phyloP scores from a whole-genome alignment of 2,888 invertebrate genomes.

The Lepas anatifera region DNA sequence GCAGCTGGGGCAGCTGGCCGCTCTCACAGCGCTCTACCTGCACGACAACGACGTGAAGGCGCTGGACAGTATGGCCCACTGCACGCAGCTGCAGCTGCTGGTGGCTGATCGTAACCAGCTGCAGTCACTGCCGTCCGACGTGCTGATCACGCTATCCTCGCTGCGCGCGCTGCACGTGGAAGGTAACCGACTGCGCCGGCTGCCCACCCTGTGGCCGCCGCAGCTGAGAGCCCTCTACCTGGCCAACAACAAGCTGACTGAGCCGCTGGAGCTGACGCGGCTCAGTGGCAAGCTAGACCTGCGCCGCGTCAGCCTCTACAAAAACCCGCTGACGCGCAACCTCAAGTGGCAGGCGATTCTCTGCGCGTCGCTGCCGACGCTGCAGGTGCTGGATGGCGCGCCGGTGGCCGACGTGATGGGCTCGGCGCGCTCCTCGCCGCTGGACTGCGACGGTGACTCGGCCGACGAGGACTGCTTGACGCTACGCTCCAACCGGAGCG shows the following conservation, averaged over 20 bases:
- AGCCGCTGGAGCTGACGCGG: conserved; percentile 3
- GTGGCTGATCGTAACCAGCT: conserved; percentile 4
- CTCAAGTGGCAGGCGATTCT: conserved; percentile 7
- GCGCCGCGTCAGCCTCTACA: not conserved
- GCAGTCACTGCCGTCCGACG: not conserved
- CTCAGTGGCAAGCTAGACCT: not conserved
- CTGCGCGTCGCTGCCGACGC: conserved; percentile 6
- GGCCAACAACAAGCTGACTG: conserved; percentile 1
- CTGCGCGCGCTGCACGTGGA: conserved; percentile 2
- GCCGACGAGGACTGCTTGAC: not conserved
- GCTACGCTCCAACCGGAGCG: not conserved
- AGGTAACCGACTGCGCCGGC: not conserved
- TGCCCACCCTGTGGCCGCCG: not conserved
- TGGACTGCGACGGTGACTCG: not conserved
- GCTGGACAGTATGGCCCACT: not conserved
- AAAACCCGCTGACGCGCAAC: conserved; percentile 9
- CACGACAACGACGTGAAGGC: not conserved
- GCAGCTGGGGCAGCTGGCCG: not conserved
- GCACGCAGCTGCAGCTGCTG: not conserved
- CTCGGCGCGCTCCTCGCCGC: too few species aligned
- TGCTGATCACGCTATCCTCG: not conserved
- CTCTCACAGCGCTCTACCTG: not conserved
- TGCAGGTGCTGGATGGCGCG: not conserved
- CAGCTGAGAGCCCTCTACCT: not conserved
- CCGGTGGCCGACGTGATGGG: not conserved